phyloP scores from a whole-genome alignment of 2,888 invertebrate species.

The Hirtodrosophila trivittata region DNA sequence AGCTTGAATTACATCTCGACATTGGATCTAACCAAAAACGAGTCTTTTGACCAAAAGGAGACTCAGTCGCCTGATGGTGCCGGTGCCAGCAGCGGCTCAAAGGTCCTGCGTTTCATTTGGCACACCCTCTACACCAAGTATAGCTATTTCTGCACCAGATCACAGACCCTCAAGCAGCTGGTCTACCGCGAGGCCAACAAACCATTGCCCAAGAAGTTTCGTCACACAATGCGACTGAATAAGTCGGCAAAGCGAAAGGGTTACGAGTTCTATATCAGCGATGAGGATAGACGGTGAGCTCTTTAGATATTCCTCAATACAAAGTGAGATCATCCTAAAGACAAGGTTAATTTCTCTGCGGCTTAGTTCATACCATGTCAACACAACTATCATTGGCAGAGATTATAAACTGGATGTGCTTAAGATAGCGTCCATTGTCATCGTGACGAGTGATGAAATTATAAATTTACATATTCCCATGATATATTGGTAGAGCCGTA shows the following conservation, averaged over 20 bases:
- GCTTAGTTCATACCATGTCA: not conserved
- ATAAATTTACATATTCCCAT: conserved; percentile 24
- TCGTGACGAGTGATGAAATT: conserved; percentile 68
- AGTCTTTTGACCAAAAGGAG: conserved; percentile 36
- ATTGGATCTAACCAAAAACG: conserved; percentile 56
- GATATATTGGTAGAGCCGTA: conserved; percentile 30
- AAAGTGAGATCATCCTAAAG: no score
- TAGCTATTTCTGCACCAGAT: conserved; percentile 62
- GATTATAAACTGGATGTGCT: not conserved
- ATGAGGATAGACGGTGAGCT: conserved; percentile 79
- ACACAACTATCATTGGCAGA: not conserved
- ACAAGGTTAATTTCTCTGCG: conserved; percentile 6
- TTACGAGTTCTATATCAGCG: conserved; percentile 78
- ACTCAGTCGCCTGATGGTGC: not conserved
- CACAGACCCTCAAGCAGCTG: conserved; percentile 60
- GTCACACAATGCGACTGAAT: conserved; percentile 75
- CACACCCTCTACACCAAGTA: conserved; percentile 76
- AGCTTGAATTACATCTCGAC: conserved; percentile 61
- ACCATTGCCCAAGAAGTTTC: conserved; percentile 78
- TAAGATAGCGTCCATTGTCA: conserved; percentile 22
- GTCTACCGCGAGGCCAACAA: conserved; percentile 77
- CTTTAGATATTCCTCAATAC: not conserved
- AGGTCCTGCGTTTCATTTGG: conserved; percentile 77
- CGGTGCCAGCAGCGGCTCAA: conserved; percentile 59
- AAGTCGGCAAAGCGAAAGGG: conserved; percentile 81